Base-by-base conservation (phyloP, 1,140 invertebrate species). In the Papilio polyxenes region DNA sequence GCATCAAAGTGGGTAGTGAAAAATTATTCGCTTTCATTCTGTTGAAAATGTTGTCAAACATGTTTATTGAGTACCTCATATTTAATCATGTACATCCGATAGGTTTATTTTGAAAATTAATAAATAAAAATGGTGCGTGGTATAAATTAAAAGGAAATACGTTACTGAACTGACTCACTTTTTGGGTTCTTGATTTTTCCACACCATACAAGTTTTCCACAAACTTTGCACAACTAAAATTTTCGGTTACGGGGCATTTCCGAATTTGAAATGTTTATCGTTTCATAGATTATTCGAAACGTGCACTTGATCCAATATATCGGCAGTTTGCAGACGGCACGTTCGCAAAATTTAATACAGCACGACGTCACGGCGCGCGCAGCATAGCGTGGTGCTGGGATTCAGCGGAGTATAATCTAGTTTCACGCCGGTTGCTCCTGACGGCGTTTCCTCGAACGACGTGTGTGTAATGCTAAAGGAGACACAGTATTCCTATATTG, bases 281-380 rank as follows among this genome's bases (percentile, higher is more conserved):
- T 72, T 72, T 72, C 65, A 37, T 72, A 17, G 65, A 20, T 65
- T 31, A 72, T 69, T 69, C 23, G 62, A 37, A 31, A 37, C 31
- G 65, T 69, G 31, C 65, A 69, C 65, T 69, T 69, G 48, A 44
- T 48, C 11, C 75, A 51, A 77, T 77, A 75, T 49, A 20, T 77
- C 75, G 75, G 48, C 75, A 76, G 44, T 49, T 49, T 76, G 75
- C 49, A 51, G 75, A 77, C 44, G 48, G 65, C 65, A 51, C 75
- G 75, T 56, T 53, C 75, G 49, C 9, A 72, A 77, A 77, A 77
- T 77, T 77, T 77, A 77, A 77, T 77, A 77, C 75, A 23, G 48
- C 49, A 75, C 74, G 75, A 49, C 20, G 75, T 77, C 75, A 77
- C 49, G 75, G 48, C 20, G 9, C 13, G 49, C 13, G n/a, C 56